Evolutionary conservation across 2,797 vertebrate genomes (phyloP).

Genomic region (Gambusia yucatana): DNA sequence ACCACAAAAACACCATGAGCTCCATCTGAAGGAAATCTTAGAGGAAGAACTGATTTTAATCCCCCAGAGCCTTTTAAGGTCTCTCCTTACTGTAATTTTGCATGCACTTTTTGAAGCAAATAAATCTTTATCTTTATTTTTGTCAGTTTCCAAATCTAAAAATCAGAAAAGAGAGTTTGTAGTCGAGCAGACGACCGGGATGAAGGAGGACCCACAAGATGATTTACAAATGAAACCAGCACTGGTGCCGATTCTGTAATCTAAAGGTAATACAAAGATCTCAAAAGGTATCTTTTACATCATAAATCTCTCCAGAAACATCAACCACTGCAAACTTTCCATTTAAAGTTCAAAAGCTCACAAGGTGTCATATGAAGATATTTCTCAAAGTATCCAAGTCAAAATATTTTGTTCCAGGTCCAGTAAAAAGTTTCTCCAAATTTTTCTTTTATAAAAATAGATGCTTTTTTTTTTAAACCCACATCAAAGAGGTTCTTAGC

Average conservation of each 20-base stretch:
- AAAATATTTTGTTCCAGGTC: constrained; percentile 99
- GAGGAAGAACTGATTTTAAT: constrained; percentile 94
- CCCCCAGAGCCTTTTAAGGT: constrained; percentile 80
- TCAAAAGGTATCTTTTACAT: constrained; percentile 92
- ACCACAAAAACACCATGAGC: constrained; percentile 94
- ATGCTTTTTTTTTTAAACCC: constrained; percentile 95
- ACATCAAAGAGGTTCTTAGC: constrained; percentile 99
- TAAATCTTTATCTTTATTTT: constrained; percentile 82
- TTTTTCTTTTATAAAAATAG: constrained; percentile 99
- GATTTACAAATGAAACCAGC: constrained; percentile 94
- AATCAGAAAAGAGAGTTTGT: constrained; percentile 85
- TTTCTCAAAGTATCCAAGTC: constrained; percentile 99
- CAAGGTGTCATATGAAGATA: constrained; percentile 99
- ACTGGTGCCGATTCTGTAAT: constrained; percentile 87
- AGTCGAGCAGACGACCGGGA: constrained; percentile 84
- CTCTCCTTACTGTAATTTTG: constrained; percentile 84
- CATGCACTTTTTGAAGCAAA: constrained; percentile 82
- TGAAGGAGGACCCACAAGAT: constrained; percentile 85
- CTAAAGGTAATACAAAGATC: constrained; percentile 92
- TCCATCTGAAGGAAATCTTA: constrained; percentile 92
- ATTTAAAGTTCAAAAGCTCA: constrained; percentile 98
- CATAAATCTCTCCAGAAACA: constrained; percentile 94
- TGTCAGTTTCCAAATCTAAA: constrained; percentile 86
- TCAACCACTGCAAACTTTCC: constrained; percentile 92
- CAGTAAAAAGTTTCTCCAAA: constrained; percentile 99